A percentile compares a stretch with the other conserved stretches of the same genome.
phyloP scores from a whole-genome alignment of 92 coral and sea anemone genomes.

The Diadumene lineata region DNA sequence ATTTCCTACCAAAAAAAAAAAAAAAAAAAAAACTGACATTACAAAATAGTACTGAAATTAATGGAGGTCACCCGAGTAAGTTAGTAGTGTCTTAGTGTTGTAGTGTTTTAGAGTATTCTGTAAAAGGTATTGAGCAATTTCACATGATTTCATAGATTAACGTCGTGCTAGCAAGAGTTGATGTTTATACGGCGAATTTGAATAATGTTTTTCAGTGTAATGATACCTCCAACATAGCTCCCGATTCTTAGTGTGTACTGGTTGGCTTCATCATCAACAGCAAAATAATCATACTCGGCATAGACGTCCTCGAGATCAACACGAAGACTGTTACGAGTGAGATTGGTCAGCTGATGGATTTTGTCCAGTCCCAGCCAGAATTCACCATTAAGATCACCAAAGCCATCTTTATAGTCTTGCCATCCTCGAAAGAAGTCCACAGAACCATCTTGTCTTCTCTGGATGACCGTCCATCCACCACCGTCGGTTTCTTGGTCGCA shows the following conservation, averaged over 20 bases:
- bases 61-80: no score
- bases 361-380: constrained; percentile 52
- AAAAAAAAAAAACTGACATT: no score
- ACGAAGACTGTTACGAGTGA: constrained; percentile 22
- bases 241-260: constrained; percentile 33
- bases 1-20: constrained; percentile 27
- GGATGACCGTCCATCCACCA: constrained; percentile 39
- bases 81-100: no score
- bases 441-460: constrained; percentile 27
- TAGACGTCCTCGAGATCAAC: constrained; percentile 37
- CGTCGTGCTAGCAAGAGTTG: background rate
- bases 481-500: constrained; percentile 33
- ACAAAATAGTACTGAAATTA: background rate
- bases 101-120: no score
- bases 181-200: background rate
- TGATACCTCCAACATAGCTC: background rate
- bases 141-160: no score
- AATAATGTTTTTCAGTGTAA: background rate
- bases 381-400: constrained; percentile 34
- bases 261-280: constrained; percentile 17
- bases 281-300: constrained; percentile 43
- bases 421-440: constrained; percentile 32
- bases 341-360: constrained; percentile 32
- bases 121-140: no score
- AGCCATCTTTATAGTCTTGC: constrained; percentile 42